Conservation (phyloP, 1,140 invertebrate genomes). For the Sweltsa coloradensis region DNA sequence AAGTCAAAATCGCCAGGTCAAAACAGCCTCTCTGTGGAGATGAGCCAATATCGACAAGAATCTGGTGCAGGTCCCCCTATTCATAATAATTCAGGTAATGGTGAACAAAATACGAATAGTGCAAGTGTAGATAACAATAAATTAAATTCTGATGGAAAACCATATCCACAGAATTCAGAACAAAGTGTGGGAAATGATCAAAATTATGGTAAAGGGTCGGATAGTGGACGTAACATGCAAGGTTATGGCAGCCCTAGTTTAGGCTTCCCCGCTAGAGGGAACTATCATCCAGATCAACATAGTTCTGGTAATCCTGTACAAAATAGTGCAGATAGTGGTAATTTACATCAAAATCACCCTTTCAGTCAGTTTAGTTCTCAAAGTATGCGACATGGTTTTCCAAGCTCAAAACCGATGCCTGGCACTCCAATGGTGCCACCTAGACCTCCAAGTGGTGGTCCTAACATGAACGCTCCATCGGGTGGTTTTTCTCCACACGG, state of each 20-base stretch:
- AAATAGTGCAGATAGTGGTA: conserved; percentile 14
- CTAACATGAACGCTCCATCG: conserved; percentile 26
- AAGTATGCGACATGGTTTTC: conserved; percentile 22
- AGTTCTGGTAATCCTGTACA: conserved; percentile 11
- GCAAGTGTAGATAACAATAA: conserved; percentile 27
- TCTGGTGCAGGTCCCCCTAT: conserved; percentile 31
- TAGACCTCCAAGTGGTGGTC: conserved; percentile 30
- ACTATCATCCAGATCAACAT: conserved; percentile 16
- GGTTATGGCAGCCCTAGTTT: conserved; percentile 19
- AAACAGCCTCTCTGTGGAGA: conserved; percentile 23
- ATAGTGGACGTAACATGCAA: conserved; percentile 23
- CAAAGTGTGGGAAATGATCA: conserved; percentile 22
- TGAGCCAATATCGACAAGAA: conserved; percentile 41
- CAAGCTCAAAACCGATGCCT: conserved; percentile 22
- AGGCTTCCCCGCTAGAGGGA: conserved; percentile 16
- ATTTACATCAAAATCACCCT: conserved; percentile 14
- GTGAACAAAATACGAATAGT: conserved; percentile 25
- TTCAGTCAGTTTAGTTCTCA: conserved; percentile 15
- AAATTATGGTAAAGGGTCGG: conserved; percentile 20
- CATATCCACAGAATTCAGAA: conserved; percentile 27
- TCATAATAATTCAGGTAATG: conserved; percentile 25
- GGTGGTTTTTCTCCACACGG: conserved; percentile 25
- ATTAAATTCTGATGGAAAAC: conserved; percentile 26
- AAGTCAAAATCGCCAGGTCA: conserved; percentile 21
- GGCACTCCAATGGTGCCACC: conserved; percentile 15